Conservation (phyloP, 2,113 vertebrate species). For the Esox niger region DNA sequence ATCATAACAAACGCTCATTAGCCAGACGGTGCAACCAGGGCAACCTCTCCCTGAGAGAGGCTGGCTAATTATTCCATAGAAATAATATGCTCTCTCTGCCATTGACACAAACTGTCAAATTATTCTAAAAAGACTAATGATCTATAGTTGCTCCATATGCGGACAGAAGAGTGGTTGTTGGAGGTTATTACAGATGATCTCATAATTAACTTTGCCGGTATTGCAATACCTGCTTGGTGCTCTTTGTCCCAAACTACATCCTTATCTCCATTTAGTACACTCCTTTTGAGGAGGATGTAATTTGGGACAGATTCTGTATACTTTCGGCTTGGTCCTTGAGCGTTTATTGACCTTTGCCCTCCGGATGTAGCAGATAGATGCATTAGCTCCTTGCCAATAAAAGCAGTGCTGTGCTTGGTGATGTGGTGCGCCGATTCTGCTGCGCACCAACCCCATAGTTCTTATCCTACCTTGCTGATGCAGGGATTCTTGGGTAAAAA, state of each 20-base stretch:
- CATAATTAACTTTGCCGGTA: constrained; percentile 19
- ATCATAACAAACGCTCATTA: constrained; percentile 45
- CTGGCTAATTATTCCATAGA: constrained; percentile 45
- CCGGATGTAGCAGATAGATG: not conserved
- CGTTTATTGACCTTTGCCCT: constrained; percentile 3
- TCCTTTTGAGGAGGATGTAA: not conserved
- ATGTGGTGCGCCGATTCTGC: not conserved
- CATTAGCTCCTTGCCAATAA: not conserved
- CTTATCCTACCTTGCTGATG: not conserved
- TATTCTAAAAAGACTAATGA: constrained; percentile 31
- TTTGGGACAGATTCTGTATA: constrained; percentile 11
- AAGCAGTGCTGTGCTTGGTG: not conserved
- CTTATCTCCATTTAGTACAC: too few relatives aligned
- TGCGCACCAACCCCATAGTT: not conserved
- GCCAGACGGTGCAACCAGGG: constrained; percentile 16
- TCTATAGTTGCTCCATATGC: constrained; percentile 18
- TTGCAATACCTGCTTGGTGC: not conserved
- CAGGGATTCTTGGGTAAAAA: not conserved
- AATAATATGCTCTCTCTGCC: constrained; percentile 8
- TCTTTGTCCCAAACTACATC: too few relatives aligned
- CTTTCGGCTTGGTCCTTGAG: not conserved
- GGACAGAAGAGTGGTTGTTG: constrained; percentile 19
- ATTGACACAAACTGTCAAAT: constrained; percentile 44
- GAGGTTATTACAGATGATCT: constrained; percentile 18
- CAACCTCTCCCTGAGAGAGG: constrained; percentile 25